Base-by-base conservation (phyloP, 2,797 vertebrate species). In the Threskiornis aethiopicus region DNA sequence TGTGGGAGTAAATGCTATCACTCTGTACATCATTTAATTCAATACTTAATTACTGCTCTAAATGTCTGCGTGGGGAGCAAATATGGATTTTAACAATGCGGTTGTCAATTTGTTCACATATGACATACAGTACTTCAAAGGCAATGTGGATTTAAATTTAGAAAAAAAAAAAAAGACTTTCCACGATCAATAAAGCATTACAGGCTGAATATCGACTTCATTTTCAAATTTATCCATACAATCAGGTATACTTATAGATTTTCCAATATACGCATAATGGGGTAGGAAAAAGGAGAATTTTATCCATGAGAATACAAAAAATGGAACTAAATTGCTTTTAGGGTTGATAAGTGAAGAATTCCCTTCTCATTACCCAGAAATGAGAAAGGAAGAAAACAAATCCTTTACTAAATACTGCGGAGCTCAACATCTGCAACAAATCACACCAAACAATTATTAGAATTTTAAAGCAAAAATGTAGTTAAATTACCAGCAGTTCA, bases 401-500 rank as follows among this genome's bases (percentile, higher is more conserved):
- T 42, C 28, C 39, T 46, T 54, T 19, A n/a, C 33, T 58, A 46
- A 84, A 89, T 79, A 82, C 5, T 0, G 1, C 9, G 20, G 8
- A 66, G 52, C 24, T 73, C 59, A 90, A 46, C 11, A 82, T 39
- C 55, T 71, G 52, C 49, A 85, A 79, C 15, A 93, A 86, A 13
- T 18, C 90, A 55, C 33, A 90, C 31, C 16, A 84, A 39, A 78
- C 8, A 58, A 52, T 10, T 64, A 73, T 15, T 33, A 35, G 9
- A 85, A 81, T 76, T 67, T 57, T 66, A 57, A 84, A 91, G 26
- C 31, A 8, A 61, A 93, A 90, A 94, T 4, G 4, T 4, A 91
- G 21, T 41, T 82, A 71, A 52, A 82, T 97, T 99, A 99, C 99
- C 99, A 99, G 97, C 99, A 99, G 97, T 99, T 99, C 94, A 98